These are phyloP conservation scores for Chaetophractus vellerosus DNA, from an alignment of 2,797 vertebrate genomes.

Conservation along the genomic window DNA sequence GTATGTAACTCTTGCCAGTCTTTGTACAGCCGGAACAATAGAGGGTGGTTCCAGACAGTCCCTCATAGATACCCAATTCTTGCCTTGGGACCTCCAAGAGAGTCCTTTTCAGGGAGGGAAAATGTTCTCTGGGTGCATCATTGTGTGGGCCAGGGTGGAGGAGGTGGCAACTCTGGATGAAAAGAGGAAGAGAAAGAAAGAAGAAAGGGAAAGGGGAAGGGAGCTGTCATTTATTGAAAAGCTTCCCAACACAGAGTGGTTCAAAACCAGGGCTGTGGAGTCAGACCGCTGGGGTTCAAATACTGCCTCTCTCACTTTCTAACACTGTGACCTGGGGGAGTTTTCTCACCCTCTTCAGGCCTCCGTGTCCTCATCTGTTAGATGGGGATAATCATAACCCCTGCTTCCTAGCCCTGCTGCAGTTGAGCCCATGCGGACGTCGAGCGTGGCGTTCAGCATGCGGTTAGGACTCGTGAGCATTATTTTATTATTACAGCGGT, in stretches of 20 bases:
- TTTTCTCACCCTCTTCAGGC: neutral
- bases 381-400: neutral
- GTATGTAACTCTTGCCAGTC: constrained; percentile 7
- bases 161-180: neutral
- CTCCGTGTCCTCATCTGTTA: neutral
- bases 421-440: neutral
- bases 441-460: neutral
- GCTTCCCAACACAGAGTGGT: neutral
- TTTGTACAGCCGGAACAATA: constrained; percentile 48
- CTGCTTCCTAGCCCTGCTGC: neutral
- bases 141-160: neutral
- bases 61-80: constrained; percentile 7
- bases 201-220: neutral
- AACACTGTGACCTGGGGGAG: neutral
- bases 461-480: neutral
- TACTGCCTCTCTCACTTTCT: neutral
- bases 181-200: neutral
- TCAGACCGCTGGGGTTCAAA: neutral
- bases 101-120: neutral
- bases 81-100: constrained; percentile 20
- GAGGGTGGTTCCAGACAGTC: constrained; percentile 50
- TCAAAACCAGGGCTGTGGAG: neutral
- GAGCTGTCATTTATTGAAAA: neutral
- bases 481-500: too few species aligned
- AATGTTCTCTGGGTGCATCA: accelerated